Base-by-base conservation (phyloP, 2,888 invertebrate genomes). In the Clanis bilineata region DNA sequence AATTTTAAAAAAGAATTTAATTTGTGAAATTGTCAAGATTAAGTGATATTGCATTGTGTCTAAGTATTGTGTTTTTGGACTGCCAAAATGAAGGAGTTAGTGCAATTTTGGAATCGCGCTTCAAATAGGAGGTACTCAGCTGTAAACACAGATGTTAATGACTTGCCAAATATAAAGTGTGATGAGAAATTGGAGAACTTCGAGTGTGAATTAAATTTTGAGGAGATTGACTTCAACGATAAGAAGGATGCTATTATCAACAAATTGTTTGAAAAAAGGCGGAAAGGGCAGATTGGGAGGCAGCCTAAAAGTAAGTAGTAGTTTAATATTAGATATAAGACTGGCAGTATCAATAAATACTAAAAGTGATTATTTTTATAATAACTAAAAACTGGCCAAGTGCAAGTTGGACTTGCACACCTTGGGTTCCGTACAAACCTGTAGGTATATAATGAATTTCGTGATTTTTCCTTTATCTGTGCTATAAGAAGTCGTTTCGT, bases 71-170 rank as follows among this genome's bases (percentile, higher is more conserved):
- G 1, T 12, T 22, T 43, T 45, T 47, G 2, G 6, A 58, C n/a
- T 1, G 22, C 10, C 47, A 79, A 66, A 68, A 95, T 95, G 95
- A 95, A 95, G 84, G 95, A 95, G 69, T 79, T 95, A 18, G 85
- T 90, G 68, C 93, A 93, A 82, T 93, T 94, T 68, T 95, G 93
- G 93, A 92, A 84, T 57, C 83, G 85, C 32, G 81, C 93, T 38
- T 78, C 94, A 55, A 90, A 92, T 2, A 85, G 93, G 58, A 90
- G 92, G 15, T 95, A 94, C 72, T 93, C 94, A 36, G 85, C 74
- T 64, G 86, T 85, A 12, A 70, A 83, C 18, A 51, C 28, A 15
- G 90, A 91, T 62, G 61, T 89, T 18, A 73, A 82, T 56, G 91
- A 91, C 12, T 67, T 88, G 3, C 66, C 85, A 1, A 78, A 75